A percentile compares a stretch with the other conserved stretches of the same genome.
Evolutionary conservation across 2,113 vertebrate genomes (phyloP).

Genomic region (Mobula hypostoma): DNA sequence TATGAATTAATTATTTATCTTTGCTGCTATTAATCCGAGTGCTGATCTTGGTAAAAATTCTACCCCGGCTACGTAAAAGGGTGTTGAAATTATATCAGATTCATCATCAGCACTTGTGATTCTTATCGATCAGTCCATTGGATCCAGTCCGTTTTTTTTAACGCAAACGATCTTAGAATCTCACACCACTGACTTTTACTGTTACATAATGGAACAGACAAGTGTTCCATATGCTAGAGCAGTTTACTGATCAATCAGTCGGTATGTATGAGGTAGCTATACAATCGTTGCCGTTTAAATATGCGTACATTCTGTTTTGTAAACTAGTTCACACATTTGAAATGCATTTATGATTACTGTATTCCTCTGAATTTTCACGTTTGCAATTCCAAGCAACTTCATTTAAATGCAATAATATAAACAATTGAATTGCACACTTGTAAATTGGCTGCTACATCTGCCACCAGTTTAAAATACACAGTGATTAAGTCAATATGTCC

Average conservation of each 20-base stretch:
- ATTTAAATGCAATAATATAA: background rate
- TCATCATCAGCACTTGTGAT: background rate
- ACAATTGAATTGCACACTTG: background rate
- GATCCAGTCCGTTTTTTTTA: background rate
- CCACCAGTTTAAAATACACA: background rate
- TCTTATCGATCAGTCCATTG: background rate
- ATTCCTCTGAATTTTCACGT: background rate
- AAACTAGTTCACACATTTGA: background rate
- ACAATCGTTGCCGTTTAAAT: background rate
- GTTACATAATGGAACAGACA: background rate
- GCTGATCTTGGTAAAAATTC: background rate
- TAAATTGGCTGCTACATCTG: background rate
- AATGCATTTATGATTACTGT: background rate
- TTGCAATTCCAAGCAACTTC: background rate
- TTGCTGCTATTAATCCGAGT: background rate
- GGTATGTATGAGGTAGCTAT: background rate
- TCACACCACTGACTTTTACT: background rate
- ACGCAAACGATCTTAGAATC: background rate
- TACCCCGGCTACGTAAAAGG: background rate
- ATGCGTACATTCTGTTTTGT: background rate
- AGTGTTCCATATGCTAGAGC: background rate
- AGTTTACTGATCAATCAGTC: background rate
- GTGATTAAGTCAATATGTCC: background rate
- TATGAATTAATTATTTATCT: background rate
- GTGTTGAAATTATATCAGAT: background rate